Evolutionary conservation across 2,797 vertebrate species (phyloP), one percentile per base, ranked within the genome.

Genomic region (Bryconaethiops microstoma): DNA sequence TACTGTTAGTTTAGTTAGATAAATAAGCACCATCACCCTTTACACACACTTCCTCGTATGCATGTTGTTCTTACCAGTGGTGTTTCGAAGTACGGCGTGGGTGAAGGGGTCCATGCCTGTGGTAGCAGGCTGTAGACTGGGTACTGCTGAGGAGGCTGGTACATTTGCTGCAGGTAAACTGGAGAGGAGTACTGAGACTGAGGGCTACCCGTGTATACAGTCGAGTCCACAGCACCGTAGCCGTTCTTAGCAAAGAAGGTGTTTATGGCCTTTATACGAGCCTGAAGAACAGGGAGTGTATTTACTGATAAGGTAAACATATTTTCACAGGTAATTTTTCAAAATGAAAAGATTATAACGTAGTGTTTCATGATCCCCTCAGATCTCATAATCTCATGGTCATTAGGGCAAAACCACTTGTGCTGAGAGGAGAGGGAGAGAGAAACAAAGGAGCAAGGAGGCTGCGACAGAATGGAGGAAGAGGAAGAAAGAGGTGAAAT

Each of bases 201-300:
- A 83, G 94, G 95, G 92, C 19, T 96, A 94, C 88, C 95, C 68
- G 95, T 87, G 21, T 97, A 99, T 86, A 97, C 90, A 74, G 93
- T 94, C 86, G 94, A 97, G 91, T 99, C 98, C 92, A 97, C 93
- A 14, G 96, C 94, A 86, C 96, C 94, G 90, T 97, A 99, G 90
- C 96, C 95, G 86, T 98, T 99, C 95, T 99, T 99, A 6, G 98
- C 97, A 92, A 99, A 98, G 92, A 99, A 99, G 0, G 98, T 99
- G 94, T 98, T 99, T 93, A 99, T 99, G 93, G 98, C 98, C 95
- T 99, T 99, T 93, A 99, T 99, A 89, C 98, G 96, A 85, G 98
- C 98, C 98, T 99, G 89, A 0, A 19, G 21, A 29, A 68, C 0
- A 71, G 6, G 52, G 7, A 40, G 4, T 13, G 23, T 1, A 9